phyloP scores from a whole-genome alignment of 2,113 vertebrate genomes.

The Lampris megalopsis region DNA sequence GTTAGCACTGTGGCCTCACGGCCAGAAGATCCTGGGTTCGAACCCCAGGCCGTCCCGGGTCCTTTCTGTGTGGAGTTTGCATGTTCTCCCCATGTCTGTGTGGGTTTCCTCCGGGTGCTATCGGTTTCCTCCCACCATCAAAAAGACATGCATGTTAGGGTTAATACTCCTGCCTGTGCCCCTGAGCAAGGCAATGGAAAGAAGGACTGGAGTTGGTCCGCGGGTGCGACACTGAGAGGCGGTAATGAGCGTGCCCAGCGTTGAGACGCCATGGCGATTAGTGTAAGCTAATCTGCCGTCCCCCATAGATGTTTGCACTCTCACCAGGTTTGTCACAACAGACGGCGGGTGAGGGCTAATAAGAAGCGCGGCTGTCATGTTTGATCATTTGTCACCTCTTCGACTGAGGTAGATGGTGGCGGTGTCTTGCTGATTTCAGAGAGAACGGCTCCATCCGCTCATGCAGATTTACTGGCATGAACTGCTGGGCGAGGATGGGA shows the following conservation, averaged over 20 bases:
- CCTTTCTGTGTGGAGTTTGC: too few relatives aligned
- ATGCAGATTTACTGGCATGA: conserved; percentile 21
- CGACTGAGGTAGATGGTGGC: conserved; percentile 40
- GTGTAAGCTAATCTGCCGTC: conserved; percentile 71
- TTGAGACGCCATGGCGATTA: conserved; percentile 57
- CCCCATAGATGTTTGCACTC: conserved; percentile 61
- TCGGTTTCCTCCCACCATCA: too few relatives aligned
- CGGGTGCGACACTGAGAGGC: conserved; percentile 7
- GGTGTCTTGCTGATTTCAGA: conserved; percentile 34
- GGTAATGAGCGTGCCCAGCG: conserved; percentile 58
- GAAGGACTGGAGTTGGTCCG: too few relatives aligned
- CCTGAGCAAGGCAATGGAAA: too few relatives aligned
- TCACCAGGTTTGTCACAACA: conserved; percentile 63
- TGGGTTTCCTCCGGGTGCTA: too few relatives aligned
- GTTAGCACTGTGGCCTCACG: too few relatives aligned
- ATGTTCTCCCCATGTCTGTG: too few relatives aligned
- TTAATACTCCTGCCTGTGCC: too few relatives aligned
- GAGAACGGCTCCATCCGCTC: conserved; percentile 40
- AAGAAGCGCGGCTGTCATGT: conserved; percentile 57
- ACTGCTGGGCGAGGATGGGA: conserved; percentile 24
- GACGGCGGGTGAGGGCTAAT: conserved; percentile 54
- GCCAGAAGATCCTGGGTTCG: too few relatives aligned
- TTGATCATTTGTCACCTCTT: conserved; percentile 60
- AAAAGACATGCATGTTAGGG: too few relatives aligned
- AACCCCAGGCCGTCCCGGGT: too few relatives aligned